Evolutionary conservation across 2,797 vertebrate genomes (phyloP).

Genomic region (Loriculus beryllinus): DNA sequence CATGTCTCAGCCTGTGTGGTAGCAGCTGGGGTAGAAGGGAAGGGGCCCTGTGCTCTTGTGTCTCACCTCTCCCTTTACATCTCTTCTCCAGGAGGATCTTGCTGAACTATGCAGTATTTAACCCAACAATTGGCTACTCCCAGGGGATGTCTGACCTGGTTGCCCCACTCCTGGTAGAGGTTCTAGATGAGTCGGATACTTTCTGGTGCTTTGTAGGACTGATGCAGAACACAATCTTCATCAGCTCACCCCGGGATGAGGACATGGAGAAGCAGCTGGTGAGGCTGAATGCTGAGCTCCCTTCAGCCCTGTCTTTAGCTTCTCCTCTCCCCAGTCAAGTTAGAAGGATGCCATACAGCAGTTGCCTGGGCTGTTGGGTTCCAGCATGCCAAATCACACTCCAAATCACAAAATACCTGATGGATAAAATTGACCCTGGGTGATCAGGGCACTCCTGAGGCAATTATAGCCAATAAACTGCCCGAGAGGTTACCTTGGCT

Average conservation of each 20-base stretch:
- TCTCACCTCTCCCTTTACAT: not conserved
- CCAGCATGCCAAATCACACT: not conserved
- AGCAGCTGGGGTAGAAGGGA: not conserved
- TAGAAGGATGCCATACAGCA: not conserved
- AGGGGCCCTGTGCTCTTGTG: not conserved
- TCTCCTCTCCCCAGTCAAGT: not conserved
- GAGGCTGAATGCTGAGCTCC: constrained; percentile 50
- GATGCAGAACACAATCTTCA: constrained; percentile 99
- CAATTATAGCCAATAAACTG: not conserved
- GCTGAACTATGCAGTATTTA: constrained; percentile 95
- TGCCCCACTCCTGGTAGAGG: constrained; percentile 93
- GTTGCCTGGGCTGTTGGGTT: not conserved
- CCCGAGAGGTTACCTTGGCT: not conserved
- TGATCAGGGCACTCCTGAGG: not conserved
- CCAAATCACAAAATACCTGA: not conserved
- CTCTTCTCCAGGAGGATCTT: constrained; percentile 85
- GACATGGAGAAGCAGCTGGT: constrained; percentile 99
- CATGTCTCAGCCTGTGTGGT: too few relatives aligned
- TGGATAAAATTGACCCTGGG: not conserved
- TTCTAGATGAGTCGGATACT: constrained; percentile 95
- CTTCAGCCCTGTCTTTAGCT: not conserved
- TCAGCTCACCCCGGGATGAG: constrained; percentile 94
- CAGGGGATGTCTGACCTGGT: constrained; percentile 99
- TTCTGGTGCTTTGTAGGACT: constrained; percentile 99
- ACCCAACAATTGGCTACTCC: constrained; percentile 91